Percentiles rank a stretch among this genome's conserved stretches.
Evolutionary conservation across 2,888 invertebrate species (phyloP).

Genomic region (Barypeithes pellucidus): DNA sequence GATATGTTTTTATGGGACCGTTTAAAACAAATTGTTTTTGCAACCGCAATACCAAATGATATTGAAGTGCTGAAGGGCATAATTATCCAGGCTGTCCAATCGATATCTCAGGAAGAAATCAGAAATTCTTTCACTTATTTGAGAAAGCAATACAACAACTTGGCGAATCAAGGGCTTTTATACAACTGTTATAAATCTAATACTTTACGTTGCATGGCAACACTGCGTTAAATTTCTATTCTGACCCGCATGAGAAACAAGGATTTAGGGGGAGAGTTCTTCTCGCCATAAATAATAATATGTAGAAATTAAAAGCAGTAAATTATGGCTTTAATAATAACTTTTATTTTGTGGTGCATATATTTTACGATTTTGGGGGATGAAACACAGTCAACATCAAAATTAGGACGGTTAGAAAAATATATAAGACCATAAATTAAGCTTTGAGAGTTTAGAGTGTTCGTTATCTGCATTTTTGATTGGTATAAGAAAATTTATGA

Average conservation of each 20-base stretch:
- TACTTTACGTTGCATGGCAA: constrained; percentile 8
- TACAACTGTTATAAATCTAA: no score
- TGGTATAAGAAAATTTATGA: neutral
- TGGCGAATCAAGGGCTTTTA: no score
- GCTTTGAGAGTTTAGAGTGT: neutral
- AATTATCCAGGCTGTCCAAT: no score
- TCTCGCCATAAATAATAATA: constrained; percentile 60
- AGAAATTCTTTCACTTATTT: no score
- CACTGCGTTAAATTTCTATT: constrained; percentile 28
- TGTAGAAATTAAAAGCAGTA: constrained; percentile 62
- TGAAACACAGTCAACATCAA: constrained; percentile 44
- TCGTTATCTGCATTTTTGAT: constrained; percentile 1
- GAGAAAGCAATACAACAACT: no score
- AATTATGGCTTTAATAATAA: constrained; percentile 57
- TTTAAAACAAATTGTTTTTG: no score
- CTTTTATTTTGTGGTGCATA: constrained; percentile 56
- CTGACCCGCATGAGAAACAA: constrained; percentile 60
- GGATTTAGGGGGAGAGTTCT: constrained; percentile 58
- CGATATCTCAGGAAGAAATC: no score
- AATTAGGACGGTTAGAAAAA: constrained; percentile 25
- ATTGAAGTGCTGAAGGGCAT: no score
- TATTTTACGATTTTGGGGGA: constrained; percentile 53
- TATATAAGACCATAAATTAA: constrained; percentile 17
- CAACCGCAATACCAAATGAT: no score
- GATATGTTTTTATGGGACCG: no score